phyloP scores from a whole-genome alignment of 1,140 invertebrate genomes.

The Papilio xuthus region DNA sequence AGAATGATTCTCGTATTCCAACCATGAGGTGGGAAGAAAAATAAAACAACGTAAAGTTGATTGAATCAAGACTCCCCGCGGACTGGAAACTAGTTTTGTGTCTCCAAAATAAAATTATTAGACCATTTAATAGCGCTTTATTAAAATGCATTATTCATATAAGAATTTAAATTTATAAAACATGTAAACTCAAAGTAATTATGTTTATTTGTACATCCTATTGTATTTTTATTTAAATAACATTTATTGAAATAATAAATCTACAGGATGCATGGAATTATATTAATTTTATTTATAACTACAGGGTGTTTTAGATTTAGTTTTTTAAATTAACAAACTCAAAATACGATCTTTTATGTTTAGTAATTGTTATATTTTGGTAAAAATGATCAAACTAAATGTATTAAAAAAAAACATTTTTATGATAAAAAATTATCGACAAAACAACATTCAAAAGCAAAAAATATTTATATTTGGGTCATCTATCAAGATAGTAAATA shows the following conservation, averaged over 20 bases:
- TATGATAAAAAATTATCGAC: not conserved
- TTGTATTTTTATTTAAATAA: not conserved
- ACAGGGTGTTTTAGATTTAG: no score
- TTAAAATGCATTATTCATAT: conserved; percentile 19
- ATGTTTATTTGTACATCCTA: not conserved
- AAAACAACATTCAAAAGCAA: not conserved
- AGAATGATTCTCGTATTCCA: conserved; percentile 30
- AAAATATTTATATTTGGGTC: not conserved
- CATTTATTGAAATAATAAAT: not conserved
- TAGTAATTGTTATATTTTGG: no score
- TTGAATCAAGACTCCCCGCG: conserved; percentile 28
- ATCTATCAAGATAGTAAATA: conserved; percentile 16
- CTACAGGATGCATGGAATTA: not conserved
- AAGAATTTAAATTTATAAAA: conserved; percentile 22
- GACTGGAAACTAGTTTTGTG: conserved; percentile 27
- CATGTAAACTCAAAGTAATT: not conserved
- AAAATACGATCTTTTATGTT: no score
- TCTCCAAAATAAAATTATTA: conserved; percentile 5
- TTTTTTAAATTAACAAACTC: no score
- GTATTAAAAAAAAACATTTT: no score
- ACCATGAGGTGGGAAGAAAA: conserved; percentile 19
- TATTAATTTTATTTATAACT: no score
- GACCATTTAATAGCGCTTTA: conserved; percentile 23
- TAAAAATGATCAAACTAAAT: no score
- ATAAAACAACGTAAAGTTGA: conserved; percentile 24